Conservation (phyloP, 1,140 invertebrate species). For the Kradibia gibbosae region DNA sequence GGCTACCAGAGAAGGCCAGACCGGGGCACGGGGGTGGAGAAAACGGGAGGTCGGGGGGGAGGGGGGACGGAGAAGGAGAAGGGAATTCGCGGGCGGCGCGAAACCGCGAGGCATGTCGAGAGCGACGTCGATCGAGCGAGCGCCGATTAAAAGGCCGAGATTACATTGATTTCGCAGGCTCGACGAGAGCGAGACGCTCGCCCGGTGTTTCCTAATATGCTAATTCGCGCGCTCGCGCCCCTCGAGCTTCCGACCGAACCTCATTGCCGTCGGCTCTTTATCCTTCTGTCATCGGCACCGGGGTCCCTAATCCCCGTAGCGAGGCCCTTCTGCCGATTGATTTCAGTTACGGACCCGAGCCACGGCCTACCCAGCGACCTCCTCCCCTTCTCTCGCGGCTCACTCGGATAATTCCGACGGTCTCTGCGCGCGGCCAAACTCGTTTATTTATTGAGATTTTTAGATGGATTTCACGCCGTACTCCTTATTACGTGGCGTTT, state of each 20-base stretch:
- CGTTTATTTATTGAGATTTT: background rate
- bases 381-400: background rate
- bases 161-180: constrained; percentile 40
- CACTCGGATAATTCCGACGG: background rate
- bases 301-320: too few relatives aligned
- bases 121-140: constrained; percentile 7
- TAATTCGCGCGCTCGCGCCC: constrained; percentile 28
- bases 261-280: background rate
- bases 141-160: constrained; percentile 25
- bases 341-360: background rate
- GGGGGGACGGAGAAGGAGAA: background rate
- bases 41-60: background rate
- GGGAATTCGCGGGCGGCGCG: background rate
- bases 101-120: constrained; percentile 8
- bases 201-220: constrained; percentile 43
- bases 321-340: background rate
- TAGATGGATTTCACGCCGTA: background rate
- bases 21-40: background rate
- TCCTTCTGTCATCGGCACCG: background rate
- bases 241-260: constrained; percentile 24
- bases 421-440: background rate
- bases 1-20: too few relatives aligned
- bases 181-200: background rate
- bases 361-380: too few relatives aligned
- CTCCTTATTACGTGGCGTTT: background rate